phyloP scores from a whole-genome alignment of 2,113 vertebrate genomes.

The Onychostoma macrolepis region DNA sequence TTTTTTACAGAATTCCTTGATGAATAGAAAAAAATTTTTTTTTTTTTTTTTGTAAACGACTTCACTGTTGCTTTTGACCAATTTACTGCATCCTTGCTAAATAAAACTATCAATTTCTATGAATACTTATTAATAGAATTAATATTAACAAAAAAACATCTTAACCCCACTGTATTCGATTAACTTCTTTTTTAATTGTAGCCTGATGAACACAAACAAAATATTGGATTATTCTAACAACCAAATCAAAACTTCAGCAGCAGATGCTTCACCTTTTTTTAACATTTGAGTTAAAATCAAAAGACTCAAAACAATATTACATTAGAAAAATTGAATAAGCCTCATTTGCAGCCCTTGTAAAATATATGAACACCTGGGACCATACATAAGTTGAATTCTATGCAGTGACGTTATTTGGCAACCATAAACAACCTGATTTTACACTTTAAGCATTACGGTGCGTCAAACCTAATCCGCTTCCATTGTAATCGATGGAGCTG shows the following conservation, averaged over 20 bases:
- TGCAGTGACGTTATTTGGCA: not conserved
- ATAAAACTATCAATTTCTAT: not conserved
- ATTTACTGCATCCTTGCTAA: not conserved
- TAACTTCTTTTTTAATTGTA: not conserved
- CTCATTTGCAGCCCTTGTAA: not conserved
- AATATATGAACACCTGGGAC: not conserved
- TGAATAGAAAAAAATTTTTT: too few species aligned
- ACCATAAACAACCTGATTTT: not conserved
- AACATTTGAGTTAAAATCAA: not conserved
- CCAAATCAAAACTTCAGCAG: not conserved
- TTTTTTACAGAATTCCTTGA: too few species aligned
- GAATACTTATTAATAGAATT: not conserved
- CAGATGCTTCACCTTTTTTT: not conserved
- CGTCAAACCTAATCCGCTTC: not conserved
- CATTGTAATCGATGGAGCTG: not conserved
- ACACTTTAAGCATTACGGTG: not conserved
- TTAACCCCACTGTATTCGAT: not conserved
- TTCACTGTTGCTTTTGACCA: not conserved
- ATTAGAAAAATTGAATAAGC: not conserved
- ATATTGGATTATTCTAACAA: not conserved
- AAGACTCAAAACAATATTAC: not conserved
- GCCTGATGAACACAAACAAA: not conserved
- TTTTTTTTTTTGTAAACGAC: not conserved
- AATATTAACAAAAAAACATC: not conserved
- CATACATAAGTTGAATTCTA: not conserved